These are phyloP conservation scores for Cephus pulcher DNA, from an alignment of 2,888 invertebrate species.

Conservation along the genomic window DNA sequence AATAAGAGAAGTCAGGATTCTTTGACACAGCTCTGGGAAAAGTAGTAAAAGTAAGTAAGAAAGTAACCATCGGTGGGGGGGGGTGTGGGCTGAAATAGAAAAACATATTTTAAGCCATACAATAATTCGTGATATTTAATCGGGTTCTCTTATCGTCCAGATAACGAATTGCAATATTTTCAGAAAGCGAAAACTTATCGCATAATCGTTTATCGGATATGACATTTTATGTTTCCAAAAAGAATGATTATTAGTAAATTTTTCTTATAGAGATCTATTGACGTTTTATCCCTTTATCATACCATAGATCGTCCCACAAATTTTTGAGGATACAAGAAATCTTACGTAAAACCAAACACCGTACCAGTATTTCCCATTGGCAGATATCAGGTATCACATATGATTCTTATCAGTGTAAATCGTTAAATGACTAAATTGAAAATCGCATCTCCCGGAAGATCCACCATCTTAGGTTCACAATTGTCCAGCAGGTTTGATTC, in stretches of 20 bases:
- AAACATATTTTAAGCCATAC: neutral
- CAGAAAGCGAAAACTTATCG: too few relatives aligned
- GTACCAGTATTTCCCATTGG: neutral
- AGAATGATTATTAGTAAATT: neutral
- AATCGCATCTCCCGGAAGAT: neutral
- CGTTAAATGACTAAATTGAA: neutral
- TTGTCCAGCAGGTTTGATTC: neutral
- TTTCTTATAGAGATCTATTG: neutral
- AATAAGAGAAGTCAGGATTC: slow-evolving; percentile 14
- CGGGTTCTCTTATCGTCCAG: too few relatives aligned
- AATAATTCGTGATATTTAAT: too few relatives aligned
- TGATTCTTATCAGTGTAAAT: neutral
- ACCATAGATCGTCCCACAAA: too few relatives aligned
- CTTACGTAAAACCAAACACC: neutral
- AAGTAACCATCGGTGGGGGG: too few relatives aligned
- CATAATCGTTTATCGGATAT: too few relatives aligned
- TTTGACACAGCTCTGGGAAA: slow-evolving; percentile 7
- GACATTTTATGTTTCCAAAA: neutral
- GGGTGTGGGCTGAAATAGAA: neutral
- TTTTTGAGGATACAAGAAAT: neutral
- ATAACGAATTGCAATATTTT: too few relatives aligned
- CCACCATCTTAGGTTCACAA: neutral
- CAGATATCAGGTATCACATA: neutral
- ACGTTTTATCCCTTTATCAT: neutral
- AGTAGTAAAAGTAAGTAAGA: neutral